Base-by-base conservation (phyloP, 2,797 vertebrate genomes). In the Ctenosaura bakeri region DNA sequence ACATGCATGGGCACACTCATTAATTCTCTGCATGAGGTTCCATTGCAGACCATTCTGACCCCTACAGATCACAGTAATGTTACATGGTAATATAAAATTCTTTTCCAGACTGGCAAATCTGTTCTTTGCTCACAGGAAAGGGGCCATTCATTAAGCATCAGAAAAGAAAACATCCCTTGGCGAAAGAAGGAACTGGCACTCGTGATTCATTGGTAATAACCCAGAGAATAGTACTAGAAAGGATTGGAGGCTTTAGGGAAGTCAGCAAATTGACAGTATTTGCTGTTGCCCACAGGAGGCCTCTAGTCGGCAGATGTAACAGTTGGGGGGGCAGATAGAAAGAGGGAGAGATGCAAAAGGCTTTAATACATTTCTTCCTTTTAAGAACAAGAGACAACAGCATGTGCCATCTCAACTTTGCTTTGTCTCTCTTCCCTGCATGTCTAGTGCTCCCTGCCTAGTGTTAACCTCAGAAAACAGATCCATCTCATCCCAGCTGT, bases 381-480 rank as follows among this genome's bases (percentile, higher is more conserved):
- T 89, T 73, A 93, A 90, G 50, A 94, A 93, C 91, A 93, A 90
- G 14, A 93, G 94, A 89, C 13, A 8, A 13, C 6, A 71, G 38
- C 74, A 50, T 69, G 16, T 35, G 85, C 8, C 9, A 18, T 89
- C 42, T 92, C 79, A 94, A 91, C 86, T 91, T 86, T 1, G 32
- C 80, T 94, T 92, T 84, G 35, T 74, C 88, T 93, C 64, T 86
- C 85, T 83, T 91, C 64, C 92, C 83, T 92, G 74, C 91, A 87
- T 83, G 64, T 69, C 76, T 89, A 82, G 54, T 59, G 93, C 87
- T 95, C 42, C 74, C 83, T 78, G 9, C 62, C 88, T 92, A 0
- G 2, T 88, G 64, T 94, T 96, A 96, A 95, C 88, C 26, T 90
- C 89, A 92, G 69, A 95, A 96, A 94, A 94, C 35, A 95, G 82